Conservation (phyloP, 2,797 vertebrate species). For the Gobio occitaniae region DNA sequence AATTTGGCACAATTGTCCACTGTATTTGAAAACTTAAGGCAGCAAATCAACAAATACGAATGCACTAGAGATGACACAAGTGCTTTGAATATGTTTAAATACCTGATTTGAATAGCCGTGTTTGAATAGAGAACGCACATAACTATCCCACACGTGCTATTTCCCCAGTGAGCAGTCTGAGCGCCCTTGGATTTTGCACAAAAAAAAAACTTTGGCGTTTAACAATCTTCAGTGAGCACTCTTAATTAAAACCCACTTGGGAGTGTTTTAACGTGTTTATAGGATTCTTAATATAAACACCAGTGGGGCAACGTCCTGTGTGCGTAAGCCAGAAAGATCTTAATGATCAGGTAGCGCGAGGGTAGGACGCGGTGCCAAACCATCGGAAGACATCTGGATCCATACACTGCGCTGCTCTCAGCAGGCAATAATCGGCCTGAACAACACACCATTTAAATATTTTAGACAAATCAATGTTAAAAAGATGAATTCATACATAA, state of each 20-base stretch:
- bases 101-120: slow-evolving; percentile 55
- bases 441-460: neutral
- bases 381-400: slow-evolving; percentile 56
- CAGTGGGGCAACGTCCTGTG: slow-evolving; percentile 37
- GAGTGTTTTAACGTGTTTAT: slow-evolving; percentile 32
- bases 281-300: slow-evolving; percentile 46
- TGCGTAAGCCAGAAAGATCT: slow-evolving; percentile 46
- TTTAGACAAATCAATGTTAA: neutral
- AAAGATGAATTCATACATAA: neutral
- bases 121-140: slow-evolving; percentile 50
- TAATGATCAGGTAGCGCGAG: slow-evolving; percentile 57
- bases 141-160: neutral
- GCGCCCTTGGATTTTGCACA: slow-evolving; percentile 3
- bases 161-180: neutral
- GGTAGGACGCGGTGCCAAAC: slow-evolving; percentile 49
- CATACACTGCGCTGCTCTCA: slow-evolving; percentile 17
- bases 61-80: neutral
- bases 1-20: neutral
- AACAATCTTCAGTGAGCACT: slow-evolving; percentile 4
- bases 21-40: neutral
- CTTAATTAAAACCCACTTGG: slow-evolving; percentile 22
- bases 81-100: slow-evolving; percentile 55
- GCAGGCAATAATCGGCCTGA: neutral
- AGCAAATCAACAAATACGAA: neutral
- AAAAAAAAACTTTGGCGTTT: neutral